These are phyloP conservation scores for Eurystomus glaucurus DNA, from an alignment of 2,797 vertebrate species.

Conservation along the genomic window DNA sequence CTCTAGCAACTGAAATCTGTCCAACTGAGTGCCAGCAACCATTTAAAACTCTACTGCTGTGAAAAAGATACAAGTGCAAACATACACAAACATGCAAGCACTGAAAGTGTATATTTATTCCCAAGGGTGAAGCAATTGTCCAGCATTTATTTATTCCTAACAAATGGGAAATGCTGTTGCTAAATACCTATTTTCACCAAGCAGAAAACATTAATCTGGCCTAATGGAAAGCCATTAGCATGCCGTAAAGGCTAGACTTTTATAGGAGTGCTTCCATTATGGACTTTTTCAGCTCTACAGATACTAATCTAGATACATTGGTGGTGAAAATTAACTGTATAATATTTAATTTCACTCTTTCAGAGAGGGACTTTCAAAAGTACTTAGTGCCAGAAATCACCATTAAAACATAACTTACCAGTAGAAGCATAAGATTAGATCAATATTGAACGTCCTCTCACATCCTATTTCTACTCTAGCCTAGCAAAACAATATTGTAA, in stretches of 20 bases:
- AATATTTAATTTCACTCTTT: constrained; percentile 29
- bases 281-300: background rate
- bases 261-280: background rate
- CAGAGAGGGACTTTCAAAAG: background rate
- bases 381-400: background rate
- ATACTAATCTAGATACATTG: background rate
- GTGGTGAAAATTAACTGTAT: constrained; percentile 15
- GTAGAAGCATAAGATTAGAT: background rate
- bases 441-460: background rate
- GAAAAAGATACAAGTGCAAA: background rate
- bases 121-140: background rate
- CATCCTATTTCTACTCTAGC: background rate
- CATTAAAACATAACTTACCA: constrained; percentile 6
- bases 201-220: constrained; percentile 52
- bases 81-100: background rate
- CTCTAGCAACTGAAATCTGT: background rate
- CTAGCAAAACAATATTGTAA: background rate
- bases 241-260: constrained; percentile 37
- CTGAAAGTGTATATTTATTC: constrained; percentile 27
- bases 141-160: constrained; percentile 49
- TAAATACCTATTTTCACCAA: constrained; percentile 54
- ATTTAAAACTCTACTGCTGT: background rate
- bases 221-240: constrained; percentile 62
- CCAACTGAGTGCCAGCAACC: background rate
- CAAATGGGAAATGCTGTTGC: constrained; percentile 28